Conservation (phyloP, 2,797 vertebrate species). For the Alectoris magna region DNA sequence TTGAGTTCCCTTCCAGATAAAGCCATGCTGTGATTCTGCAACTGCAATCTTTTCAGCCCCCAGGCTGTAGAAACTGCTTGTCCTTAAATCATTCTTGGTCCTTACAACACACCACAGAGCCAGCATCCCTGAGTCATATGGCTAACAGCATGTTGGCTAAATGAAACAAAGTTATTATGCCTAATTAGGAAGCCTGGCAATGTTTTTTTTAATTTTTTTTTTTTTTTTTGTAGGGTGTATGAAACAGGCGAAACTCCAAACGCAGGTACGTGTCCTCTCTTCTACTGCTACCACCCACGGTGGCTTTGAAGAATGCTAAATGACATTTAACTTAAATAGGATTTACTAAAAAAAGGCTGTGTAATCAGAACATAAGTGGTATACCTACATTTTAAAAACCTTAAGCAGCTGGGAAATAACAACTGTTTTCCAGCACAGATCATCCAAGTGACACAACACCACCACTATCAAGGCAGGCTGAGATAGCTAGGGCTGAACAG, state of each 20-base stretch:
- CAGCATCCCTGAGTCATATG: fast-evolving
- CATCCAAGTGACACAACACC: no score
- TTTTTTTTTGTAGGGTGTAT: no score
- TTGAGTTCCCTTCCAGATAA: no score
- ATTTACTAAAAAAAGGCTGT: not conserved
- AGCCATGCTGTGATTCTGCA: no score
- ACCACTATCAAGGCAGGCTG: no score
- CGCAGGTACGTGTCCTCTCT: fast-evolving
- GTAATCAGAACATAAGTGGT: not conserved
- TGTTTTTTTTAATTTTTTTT: no score
- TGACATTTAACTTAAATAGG: not conserved
- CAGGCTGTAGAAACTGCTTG: fast-evolving
- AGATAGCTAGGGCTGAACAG: no score
- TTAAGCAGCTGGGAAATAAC: not conserved
- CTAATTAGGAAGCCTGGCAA: not conserved
- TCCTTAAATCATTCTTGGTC: not conserved
- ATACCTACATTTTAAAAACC: not conserved
- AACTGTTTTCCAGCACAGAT: not conserved
- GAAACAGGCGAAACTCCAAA: not conserved
- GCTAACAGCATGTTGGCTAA: not conserved
- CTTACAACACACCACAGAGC: not conserved
- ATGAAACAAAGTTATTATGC: not conserved
- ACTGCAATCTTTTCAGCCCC: not conserved
- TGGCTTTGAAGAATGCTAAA: fast-evolving
- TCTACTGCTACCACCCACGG: fast-evolving